A percentile compares a stretch with the other conserved stretches of the same genome.
These are phyloP conservation scores for Todiramphus chloris DNA, from an alignment of 2,113 vertebrate genomes.

Conservation along the genomic window DNA sequence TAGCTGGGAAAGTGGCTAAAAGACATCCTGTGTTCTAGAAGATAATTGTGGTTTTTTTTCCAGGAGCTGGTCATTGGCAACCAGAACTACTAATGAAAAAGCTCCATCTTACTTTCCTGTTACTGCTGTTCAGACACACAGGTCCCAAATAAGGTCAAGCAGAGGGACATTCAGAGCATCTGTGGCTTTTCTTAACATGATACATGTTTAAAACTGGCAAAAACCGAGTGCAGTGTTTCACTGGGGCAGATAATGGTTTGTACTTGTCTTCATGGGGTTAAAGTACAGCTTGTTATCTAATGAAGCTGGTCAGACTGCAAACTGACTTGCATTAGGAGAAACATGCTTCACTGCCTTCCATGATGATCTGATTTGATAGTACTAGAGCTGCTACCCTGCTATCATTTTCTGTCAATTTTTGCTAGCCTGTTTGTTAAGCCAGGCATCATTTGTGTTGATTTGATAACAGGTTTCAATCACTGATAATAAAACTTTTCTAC, in stretches of 20 bases:
- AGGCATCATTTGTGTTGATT: conserved; percentile 8
- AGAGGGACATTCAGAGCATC: not conserved
- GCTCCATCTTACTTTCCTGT: not conserved
- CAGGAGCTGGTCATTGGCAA: not conserved
- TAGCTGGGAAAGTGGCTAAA: not conserved
- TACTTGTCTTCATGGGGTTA: not conserved
- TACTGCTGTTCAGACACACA: not conserved
- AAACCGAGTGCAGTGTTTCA: not conserved
- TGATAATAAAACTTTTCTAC: conserved; percentile 19
- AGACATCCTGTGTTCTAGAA: not conserved
- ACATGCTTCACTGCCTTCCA: not conserved
- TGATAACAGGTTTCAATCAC: conserved; percentile 48
- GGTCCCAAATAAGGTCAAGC: not conserved
- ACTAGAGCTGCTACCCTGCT: not conserved
- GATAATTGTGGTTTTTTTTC: not conserved
- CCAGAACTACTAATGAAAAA: not conserved
- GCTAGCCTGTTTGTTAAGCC: conserved; percentile 32
- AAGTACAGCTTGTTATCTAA: not conserved
- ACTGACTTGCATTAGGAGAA: not conserved
- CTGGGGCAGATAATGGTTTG: not conserved
- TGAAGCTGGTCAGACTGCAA: conserved; percentile 1
- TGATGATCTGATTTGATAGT: conserved; percentile 36
- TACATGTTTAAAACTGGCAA: not conserved
- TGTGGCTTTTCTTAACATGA: not conserved
- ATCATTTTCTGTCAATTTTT: conserved; percentile 20